Evolutionary conservation across 2,888 invertebrate species (phyloP).

Genomic region (Temnothorax unifasciatus): DNA sequence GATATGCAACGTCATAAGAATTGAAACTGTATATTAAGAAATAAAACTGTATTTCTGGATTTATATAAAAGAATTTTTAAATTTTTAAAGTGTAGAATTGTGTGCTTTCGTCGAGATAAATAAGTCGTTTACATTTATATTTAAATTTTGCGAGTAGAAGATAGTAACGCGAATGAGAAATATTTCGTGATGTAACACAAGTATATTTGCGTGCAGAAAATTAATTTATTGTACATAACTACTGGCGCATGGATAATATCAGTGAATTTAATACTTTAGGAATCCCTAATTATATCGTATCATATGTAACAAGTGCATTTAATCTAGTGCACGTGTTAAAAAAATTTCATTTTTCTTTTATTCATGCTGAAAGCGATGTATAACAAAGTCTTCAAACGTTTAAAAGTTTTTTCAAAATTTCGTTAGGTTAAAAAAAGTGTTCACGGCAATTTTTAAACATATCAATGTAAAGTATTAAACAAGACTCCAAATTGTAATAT

Average conservation of each 20-base stretch:
- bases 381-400: neutral
- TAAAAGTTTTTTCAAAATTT: neutral
- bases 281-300: neutral
- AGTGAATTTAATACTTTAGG: constrained; percentile 1
- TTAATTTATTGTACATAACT: constrained; percentile 4
- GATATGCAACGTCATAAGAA: neutral
- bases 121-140: constrained; percentile 14
- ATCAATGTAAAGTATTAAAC: neutral
- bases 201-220: constrained; percentile 23
- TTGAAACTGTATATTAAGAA: neutral
- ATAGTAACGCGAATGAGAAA: neutral
- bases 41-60: neutral
- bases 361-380: neutral
- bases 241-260: neutral
- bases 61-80: neutral
- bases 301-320: neutral
- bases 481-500: neutral
- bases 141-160: neutral
- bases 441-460: neutral
- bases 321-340: neutral
- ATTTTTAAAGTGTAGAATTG: neutral
- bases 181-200: neutral
- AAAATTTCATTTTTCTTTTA: neutral
- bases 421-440: neutral
- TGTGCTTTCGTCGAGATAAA: neutral